Evolutionary conservation across 2,797 vertebrate genomes (phyloP).

Genomic region (Chelidonichthys spinosus): DNA sequence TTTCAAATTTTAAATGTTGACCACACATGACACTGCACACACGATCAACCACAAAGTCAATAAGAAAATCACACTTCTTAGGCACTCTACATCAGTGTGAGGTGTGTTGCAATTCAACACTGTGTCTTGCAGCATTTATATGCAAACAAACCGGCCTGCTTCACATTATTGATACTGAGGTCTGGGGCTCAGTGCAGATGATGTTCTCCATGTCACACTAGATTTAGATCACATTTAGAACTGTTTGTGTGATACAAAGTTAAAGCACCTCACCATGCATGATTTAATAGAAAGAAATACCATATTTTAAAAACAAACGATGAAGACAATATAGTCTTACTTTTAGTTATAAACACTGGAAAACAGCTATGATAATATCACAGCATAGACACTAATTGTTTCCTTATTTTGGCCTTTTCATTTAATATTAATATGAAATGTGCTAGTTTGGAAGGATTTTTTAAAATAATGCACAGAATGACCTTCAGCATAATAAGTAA

Average conservation of each 20-base stretch:
- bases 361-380: background rate
- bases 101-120: background rate
- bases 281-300: constrained; percentile 4
- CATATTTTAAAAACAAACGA: constrained; percentile 6
- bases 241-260: constrained; percentile 20
- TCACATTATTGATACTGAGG: constrained; percentile 13
- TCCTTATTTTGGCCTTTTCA: background rate
- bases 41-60: background rate
- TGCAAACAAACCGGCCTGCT: constrained; percentile 16
- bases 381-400: background rate
- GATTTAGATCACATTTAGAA: constrained; percentile 2
- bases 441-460: background rate
- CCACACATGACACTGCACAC: background rate
- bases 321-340: background rate
- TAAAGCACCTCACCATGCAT: constrained; percentile 18
- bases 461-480: background rate
- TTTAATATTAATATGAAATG: constrained; percentile 11
- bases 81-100: background rate
- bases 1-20: background rate
- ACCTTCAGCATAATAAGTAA: background rate
- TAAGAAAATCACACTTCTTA: background rate
- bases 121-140: constrained; percentile 1
- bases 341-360: background rate
- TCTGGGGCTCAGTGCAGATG: constrained; percentile 23
- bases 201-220: constrained; percentile 23